These are phyloP conservation scores for Oedothorax gibbosus DNA, from an alignment of 1,140 invertebrate species.

Conservation along the genomic window DNA sequence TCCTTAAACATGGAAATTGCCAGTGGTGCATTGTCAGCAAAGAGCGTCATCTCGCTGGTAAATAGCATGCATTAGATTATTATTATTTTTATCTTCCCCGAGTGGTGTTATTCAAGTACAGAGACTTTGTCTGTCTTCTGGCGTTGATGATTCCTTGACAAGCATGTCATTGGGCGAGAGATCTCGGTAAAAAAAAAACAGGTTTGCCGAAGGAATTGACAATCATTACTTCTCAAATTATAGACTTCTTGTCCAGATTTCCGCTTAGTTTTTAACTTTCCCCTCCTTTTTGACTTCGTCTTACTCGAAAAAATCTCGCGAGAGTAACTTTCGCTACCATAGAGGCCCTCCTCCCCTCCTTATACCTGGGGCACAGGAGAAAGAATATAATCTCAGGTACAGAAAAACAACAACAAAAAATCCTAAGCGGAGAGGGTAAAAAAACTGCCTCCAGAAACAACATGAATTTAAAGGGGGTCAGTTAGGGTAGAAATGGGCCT, in stretches of 20 bases:
- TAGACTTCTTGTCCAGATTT: slow-evolving; percentile 50
- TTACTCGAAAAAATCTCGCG: not conserved
- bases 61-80: slow-evolving; percentile 43
- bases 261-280: slow-evolving; percentile 14
- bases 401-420: not conserved
- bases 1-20: slow-evolving; percentile 40
- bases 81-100: not conserved
- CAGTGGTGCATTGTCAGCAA: slow-evolving; percentile 11
- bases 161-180: slow-evolving; percentile 49
- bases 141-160: slow-evolving; percentile 55
- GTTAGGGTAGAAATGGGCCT: not conserved
- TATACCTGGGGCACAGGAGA: not conserved
- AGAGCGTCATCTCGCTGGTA: slow-evolving; percentile 21
- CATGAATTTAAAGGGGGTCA: slow-evolving; percentile 1
- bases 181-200: slow-evolving; percentile 45
- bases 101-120: not conserved
- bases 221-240: slow-evolving; percentile 58
- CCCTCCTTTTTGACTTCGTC: not conserved
- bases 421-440: not conserved
- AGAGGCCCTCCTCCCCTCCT: not conserved
- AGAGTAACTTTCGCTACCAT: slow-evolving; percentile 42
- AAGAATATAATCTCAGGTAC: not conserved
- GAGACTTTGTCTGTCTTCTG: not conserved
- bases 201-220: slow-evolving; percentile 55
- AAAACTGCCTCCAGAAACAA: slow-evolving; percentile 15